Base-by-base conservation (phyloP, 35 echinoderm and acorn worm genomes). In the Hemicentrotus pulcherrimus region DNA sequence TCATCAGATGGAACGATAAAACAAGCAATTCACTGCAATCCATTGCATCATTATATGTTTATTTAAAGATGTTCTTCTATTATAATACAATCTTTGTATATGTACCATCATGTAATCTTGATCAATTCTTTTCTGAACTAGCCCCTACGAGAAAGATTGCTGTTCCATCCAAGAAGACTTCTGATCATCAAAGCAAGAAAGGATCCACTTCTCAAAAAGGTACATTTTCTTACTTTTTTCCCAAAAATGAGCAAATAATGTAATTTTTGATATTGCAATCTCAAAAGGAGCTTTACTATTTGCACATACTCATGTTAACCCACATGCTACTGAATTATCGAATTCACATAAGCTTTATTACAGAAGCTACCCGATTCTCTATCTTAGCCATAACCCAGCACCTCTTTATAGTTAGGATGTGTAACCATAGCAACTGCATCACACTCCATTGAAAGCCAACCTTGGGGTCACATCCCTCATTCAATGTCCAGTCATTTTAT, bases 71-170 rank as follows among this genome's bases (percentile, higher is more conserved):
- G 35, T 41, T 41, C 0, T 41, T 41, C 35, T 41, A 41, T 41
- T 0, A 1, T 41, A 41, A 41, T 3, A 41, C 35, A 41, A 41
- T 41, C 3, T 41, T 41, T 41, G 35, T 41, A 41, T 41, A 41
- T 41, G 35, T 41, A 41, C 35, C 35, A 41, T 41, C 16, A 13
- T 59, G 52, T 59, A 59, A 59, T 59, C 11, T 59, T 59, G 16
- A 59, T 59, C 9, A 9, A 6, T n/a, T 78, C 28, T 78, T 22
- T 78, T 78, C 5, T 78, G 22, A 78, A 22, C 19, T 28, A 90
- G 88, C 88, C 19, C 88, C 88, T 15, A 45, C 88, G 45, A 90
- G 88, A 47, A 90, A 90, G 88, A 90, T 90, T 45, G 88, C 88
- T 47, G 88, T 90, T 33, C 88, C 88, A 33, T 33, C 88, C 9